Evolutionary conservation across 1,140 invertebrate genomes (phyloP).

Genomic region (Neuroterus valhalla): DNA sequence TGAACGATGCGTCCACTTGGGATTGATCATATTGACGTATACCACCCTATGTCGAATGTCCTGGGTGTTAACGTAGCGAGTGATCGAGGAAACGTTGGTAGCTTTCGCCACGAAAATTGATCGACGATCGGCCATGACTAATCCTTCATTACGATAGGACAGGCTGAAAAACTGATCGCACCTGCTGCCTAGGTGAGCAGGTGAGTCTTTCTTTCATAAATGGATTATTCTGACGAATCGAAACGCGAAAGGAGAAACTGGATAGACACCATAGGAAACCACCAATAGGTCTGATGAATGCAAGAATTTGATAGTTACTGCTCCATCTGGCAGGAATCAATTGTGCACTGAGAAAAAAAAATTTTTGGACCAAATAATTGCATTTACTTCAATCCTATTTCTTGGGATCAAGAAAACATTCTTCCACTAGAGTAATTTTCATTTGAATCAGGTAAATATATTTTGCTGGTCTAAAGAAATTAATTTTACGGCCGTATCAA

Average conservation of each 20-base stretch:
- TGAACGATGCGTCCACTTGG: slow-evolving; percentile 15
- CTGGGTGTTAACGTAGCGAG: slow-evolving; percentile 38
- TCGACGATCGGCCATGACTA: slow-evolving; percentile 62
- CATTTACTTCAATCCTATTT: too few relatives aligned
- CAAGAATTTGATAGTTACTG: too few relatives aligned
- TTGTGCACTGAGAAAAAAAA: too few relatives aligned
- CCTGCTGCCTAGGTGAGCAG: slow-evolving; percentile 48
- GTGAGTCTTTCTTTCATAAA: slow-evolving; percentile 11
- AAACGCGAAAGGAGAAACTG: background rate
- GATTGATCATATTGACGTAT: slow-evolving; percentile 26
- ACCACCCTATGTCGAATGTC: slow-evolving; percentile 3
- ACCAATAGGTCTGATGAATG: background rate
- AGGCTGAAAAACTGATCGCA: slow-evolving; percentile 50
- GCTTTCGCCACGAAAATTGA: slow-evolving; percentile 48
- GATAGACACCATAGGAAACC: background rate
- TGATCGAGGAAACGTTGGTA: slow-evolving; percentile 38
- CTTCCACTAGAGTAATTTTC: too few relatives aligned
- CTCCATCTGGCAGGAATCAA: too few relatives aligned
- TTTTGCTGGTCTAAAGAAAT: too few relatives aligned
- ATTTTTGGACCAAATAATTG: too few relatives aligned
- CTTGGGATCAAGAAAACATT: too few relatives aligned
- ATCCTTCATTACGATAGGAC: slow-evolving; percentile 53
- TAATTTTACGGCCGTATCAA: too few relatives aligned
- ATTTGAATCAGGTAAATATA: too few relatives aligned
- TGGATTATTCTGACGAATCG: slow-evolving; percentile 18